Evolutionary conservation across 2,113 vertebrate species (phyloP).

Genomic region (Epinephelus fuscoguttatus): DNA sequence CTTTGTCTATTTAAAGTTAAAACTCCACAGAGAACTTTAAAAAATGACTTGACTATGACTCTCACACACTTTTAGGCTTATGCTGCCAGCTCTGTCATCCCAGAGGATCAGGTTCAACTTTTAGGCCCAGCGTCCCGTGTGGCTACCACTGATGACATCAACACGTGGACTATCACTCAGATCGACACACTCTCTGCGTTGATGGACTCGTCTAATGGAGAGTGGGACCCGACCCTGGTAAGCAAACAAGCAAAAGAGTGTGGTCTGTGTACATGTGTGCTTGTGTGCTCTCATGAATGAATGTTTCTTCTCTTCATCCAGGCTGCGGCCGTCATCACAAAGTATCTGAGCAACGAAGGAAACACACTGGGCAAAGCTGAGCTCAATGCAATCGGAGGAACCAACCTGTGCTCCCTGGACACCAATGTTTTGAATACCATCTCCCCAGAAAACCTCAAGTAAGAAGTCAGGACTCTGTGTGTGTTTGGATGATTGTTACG

Average conservation of each 20-base stretch:
- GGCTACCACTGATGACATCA: conserved; percentile 70
- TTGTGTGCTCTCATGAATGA: neutral
- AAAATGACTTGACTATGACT: neutral
- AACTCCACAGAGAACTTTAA: neutral
- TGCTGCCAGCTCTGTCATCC: conserved; percentile 33
- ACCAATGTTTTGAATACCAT: conserved; percentile 66
- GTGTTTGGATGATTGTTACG: neutral
- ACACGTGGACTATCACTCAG: conserved; percentile 77
- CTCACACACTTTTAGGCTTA: conserved; percentile 69
- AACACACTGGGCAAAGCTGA: conserved; percentile 75
- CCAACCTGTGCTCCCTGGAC: conserved; percentile 84
- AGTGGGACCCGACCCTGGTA: conserved; percentile 76
- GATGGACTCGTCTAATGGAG: conserved; percentile 71
- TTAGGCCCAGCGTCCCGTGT: conserved; percentile 73
- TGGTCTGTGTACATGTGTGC: neutral
- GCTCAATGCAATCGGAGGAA: conserved; percentile 74
- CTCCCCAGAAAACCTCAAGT: conserved; percentile 78
- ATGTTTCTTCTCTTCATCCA: conserved; percentile 27
- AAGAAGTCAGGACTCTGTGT: conserved; percentile 51
- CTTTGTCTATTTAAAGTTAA: neutral
- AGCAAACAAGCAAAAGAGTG: neutral
- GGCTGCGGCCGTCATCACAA: conserved; percentile 64
- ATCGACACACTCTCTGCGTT: conserved; percentile 79
- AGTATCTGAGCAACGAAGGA: conserved; percentile 61
- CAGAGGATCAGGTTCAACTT: conserved; percentile 73